Percentiles rank a stretch among this genome's conserved stretches.
Conservation (phyloP, 2,113 vertebrate genomes). For the Calyptommatus sinebrachiatus region DNA sequence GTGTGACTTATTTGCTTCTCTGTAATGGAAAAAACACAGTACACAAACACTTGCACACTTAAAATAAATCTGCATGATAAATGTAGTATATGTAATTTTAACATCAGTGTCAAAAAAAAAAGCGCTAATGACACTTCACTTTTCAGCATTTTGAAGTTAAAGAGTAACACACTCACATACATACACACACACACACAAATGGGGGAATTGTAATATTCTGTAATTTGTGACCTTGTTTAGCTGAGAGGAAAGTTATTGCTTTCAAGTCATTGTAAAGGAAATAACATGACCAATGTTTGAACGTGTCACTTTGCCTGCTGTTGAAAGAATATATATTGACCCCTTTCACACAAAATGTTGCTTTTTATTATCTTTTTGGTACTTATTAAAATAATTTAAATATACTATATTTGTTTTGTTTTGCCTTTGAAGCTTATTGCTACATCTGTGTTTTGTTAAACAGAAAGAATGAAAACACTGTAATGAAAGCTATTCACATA, state of each 20-base stretch:
- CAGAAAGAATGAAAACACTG: conserved; percentile 11
- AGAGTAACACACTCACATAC: conserved; percentile 21
- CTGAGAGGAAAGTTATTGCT: conserved; percentile 60
- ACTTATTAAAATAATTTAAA: conserved; percentile 78
- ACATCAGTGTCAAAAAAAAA: conserved; percentile 44
- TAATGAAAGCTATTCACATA: conserved; percentile 33
- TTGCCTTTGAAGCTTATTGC: conserved; percentile 35
- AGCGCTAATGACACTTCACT: conserved; percentile 62
- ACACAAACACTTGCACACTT: conserved; percentile 34
- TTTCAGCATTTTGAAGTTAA: conserved; percentile 56
- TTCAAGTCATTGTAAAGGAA: conserved; percentile 69
- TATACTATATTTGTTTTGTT: conserved; percentile 55
- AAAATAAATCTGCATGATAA: conserved; percentile 47
- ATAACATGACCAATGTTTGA: conserved; percentile 65
- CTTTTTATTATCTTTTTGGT: conserved; percentile 70
- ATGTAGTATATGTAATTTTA: conserved; percentile 57
- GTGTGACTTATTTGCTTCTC: conserved; percentile 30
- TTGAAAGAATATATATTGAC: conserved; percentile 65
- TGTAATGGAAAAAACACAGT: not conserved
- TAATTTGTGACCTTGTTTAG: conserved; percentile 74
- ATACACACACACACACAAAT: conserved; percentile 37
- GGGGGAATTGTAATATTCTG: conserved; percentile 60
- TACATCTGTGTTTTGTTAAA: conserved; percentile 26
- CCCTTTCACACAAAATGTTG: conserved; percentile 64
- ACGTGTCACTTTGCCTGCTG: conserved; percentile 68